A percentile compares a stretch with the other conserved stretches of the same genome.
These are phyloP conservation scores for Hymenochirus boettgeri DNA, from an alignment of 2,113 vertebrate genomes.

Conservation along the genomic window DNA sequence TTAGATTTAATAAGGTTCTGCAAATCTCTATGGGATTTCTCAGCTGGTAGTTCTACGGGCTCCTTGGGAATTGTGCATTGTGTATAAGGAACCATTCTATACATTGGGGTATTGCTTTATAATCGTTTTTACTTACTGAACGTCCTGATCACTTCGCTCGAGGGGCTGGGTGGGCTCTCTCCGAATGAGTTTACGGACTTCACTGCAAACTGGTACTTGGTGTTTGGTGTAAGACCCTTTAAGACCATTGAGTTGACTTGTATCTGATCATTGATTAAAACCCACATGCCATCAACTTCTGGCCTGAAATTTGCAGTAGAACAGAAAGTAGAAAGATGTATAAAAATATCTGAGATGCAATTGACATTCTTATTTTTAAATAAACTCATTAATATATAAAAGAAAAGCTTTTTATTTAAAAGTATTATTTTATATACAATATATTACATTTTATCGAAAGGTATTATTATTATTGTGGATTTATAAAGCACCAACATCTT, in stretches of 20 bases:
- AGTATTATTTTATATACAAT: no score
- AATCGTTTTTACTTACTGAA: slow-evolving; percentile 67
- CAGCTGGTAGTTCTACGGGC: neutral
- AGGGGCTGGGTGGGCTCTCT: slow-evolving; percentile 68
- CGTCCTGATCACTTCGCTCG: slow-evolving; percentile 70
- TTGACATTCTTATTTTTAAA: no score
- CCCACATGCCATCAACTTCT: slow-evolving; percentile 86
- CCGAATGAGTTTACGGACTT: slow-evolving; percentile 76
- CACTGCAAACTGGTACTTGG: slow-evolving; percentile 84
- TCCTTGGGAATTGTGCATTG: neutral
- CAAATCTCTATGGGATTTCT: neutral
- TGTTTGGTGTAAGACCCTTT: slow-evolving; percentile 80
- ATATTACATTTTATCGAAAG: no score
- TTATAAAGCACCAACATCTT: no score
- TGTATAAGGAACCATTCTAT: neutral
- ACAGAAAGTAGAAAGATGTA: no score
- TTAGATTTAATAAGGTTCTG: slow-evolving; percentile 41
- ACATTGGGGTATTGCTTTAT: neutral
- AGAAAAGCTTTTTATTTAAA: no score
- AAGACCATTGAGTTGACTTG: slow-evolving; percentile 87
- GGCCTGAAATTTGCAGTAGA: slow-evolving; percentile 60
- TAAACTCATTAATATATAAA: no score
- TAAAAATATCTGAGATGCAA: no score
- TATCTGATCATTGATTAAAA: slow-evolving; percentile 78
- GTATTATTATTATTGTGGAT: no score